phyloP scores from a whole-genome alignment of 1,140 invertebrate genomes.

The Thaumatotibia leucotreta region DNA sequence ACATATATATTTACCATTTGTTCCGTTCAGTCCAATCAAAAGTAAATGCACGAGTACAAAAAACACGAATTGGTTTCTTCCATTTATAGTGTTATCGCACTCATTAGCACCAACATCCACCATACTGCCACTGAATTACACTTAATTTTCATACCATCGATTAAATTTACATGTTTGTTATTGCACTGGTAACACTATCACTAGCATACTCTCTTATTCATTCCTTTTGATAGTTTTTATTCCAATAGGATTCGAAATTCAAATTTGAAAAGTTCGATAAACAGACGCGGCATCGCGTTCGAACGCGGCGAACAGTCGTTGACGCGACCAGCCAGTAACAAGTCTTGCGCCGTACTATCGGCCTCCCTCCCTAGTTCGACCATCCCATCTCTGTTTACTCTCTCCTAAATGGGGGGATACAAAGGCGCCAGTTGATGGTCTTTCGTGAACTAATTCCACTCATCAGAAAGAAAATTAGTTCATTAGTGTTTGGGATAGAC shows the following conservation, averaged over 20 bases:
- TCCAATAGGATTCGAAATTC: slow-evolving; percentile 32
- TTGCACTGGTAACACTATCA: slow-evolving; percentile 32
- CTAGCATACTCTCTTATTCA: slow-evolving; percentile 26
- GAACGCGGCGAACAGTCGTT: slow-evolving; percentile 15
- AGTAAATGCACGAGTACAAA: slow-evolving; percentile 70
- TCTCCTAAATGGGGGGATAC: slow-evolving; percentile 64
- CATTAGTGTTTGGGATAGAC: neutral
- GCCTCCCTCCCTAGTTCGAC: slow-evolving; percentile 46
- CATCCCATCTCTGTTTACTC: slow-evolving; percentile 61
- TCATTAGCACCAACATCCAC: slow-evolving; percentile 71
- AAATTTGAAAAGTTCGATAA: slow-evolving; percentile 50
- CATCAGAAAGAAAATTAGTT: neutral
- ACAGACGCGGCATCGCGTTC: slow-evolving; percentile 47
- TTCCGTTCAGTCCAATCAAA: slow-evolving; percentile 69
- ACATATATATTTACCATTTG: slow-evolving; percentile 60
- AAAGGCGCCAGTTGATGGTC: slow-evolving; percentile 53
- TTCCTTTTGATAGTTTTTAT: slow-evolving; percentile 26
- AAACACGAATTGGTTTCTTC: slow-evolving; percentile 70
- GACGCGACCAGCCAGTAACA: slow-evolving; percentile 12
- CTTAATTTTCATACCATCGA: slow-evolving; percentile 50
- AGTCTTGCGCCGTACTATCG: slow-evolving; percentile 65
- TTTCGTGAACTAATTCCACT: slow-evolving; percentile 49
- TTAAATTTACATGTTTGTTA: slow-evolving; percentile 61
- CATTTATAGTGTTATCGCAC: slow-evolving; percentile 68
- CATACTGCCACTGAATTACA: slow-evolving; percentile 67